Evolutionary conservation across 2,797 vertebrate genomes (phyloP).

Genomic region (Enteromius fasciolatus): DNA sequence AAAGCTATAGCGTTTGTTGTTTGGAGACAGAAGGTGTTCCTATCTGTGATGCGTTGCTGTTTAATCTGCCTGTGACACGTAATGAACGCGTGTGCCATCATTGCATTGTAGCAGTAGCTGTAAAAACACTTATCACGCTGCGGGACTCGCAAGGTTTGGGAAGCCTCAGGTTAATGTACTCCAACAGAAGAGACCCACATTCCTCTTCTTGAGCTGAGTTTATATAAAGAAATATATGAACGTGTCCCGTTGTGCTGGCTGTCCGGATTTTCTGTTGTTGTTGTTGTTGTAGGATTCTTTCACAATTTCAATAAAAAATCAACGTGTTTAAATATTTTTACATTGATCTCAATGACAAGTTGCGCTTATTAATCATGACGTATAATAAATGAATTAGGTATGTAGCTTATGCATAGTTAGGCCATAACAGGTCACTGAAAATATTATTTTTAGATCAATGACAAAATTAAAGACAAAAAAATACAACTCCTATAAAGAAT

Average conservation of each 20-base stretch:
- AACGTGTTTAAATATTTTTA: slow-evolving; percentile 74
- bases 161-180: slow-evolving; percentile 95
- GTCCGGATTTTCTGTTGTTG: slow-evolving; percentile 79
- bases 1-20: slow-evolving; percentile 89
- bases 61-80: slow-evolving; percentile 78
- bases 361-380: not conserved
- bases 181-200: slow-evolving; percentile 83
- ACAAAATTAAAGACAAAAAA: not conserved
- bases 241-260: slow-evolving; percentile 88
- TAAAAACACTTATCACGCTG: slow-evolving; percentile 66
- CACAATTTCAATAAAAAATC: slow-evolving; percentile 93
- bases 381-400: not conserved
- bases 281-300: slow-evolving; percentile 79
- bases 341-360: slow-evolving; percentile 23
- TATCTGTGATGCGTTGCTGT: slow-evolving; percentile 81
- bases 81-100: slow-evolving; percentile 82
- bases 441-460: not conserved
- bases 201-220: slow-evolving; percentile 80
- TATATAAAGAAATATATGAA: slow-evolving; percentile 79
- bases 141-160: slow-evolving; percentile 75
- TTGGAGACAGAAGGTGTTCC: slow-evolving; percentile 78
- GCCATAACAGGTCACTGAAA: not conserved
- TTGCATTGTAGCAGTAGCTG: slow-evolving; percentile 68
- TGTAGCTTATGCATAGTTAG: not conserved
- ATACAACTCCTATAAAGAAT: not conserved